Evolutionary conservation across 2,888 invertebrate genomes (phyloP), one percentile per base, ranked within the genome.

Genomic region (Stenchaetothrips biformis): DNA sequence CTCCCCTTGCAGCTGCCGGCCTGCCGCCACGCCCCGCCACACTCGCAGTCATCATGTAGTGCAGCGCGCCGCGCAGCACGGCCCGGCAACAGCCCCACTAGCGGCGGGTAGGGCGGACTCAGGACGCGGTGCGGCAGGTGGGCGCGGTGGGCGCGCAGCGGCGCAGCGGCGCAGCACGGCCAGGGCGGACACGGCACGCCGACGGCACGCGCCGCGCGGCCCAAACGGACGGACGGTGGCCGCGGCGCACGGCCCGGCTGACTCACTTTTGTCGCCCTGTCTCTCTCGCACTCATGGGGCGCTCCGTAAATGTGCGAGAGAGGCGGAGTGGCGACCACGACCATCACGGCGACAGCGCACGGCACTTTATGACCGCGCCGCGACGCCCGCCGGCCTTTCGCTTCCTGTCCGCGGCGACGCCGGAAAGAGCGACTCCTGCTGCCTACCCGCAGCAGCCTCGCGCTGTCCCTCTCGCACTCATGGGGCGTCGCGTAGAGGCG

Each of bases 301-400:
- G 37, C 37, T 4, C 37, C 37, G 37, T 37, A 37, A 1, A 37
- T 1, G 37, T 37, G 37, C 37, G 37, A 37, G 37, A 37, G 37
- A 37, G 37, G 4, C 37, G 4, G 37, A 37, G 37, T 4, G 37
- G 4, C 59, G 18, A 2, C 4, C 8, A 53, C 59, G 18, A 18
- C 0, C 59, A 59, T 4, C 13, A 59, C 59, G 18, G 59, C 53
- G 67, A 74, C 67, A 74, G 25, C 2, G 4, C 37, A 37, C n/a
- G 37, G 37, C 67, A 74, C 67, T 74, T 74, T 74, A 74, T 74
- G 67, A 74, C 25, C 53, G 53, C 53, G 53, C 18, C 53, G 18
- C 16, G 53, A 53, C 59, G 18, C 16, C 59, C 13, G 59, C 16
- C 59, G 13, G 59, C 59, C 53, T 53, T 16, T 18, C 59, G 18